Evolutionary conservation across 2,113 vertebrate species (phyloP).

Genomic region (Lepus timidus): DNA sequence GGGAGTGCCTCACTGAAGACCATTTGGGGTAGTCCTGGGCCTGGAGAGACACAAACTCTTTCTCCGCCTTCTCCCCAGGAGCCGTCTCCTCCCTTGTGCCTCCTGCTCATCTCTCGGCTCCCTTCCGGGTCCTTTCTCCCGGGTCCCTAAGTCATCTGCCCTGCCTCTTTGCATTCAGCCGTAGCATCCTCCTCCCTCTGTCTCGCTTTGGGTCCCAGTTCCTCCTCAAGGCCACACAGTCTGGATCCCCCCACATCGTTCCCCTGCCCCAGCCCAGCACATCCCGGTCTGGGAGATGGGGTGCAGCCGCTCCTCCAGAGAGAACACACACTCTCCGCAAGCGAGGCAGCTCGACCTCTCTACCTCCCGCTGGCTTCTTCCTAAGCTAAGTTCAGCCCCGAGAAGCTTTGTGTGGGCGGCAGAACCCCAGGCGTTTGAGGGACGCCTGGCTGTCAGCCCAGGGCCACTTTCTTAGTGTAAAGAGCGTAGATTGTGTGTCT

Average conservation of each 20-base stretch:
- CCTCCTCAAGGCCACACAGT: neutral
- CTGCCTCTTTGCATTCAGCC: neutral
- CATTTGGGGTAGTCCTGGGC: no score
- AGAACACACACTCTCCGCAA: neutral
- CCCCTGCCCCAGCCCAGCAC: neutral
- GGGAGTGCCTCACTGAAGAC: fast-evolving
- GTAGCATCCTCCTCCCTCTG: no score
- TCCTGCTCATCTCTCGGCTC: fast-evolving
- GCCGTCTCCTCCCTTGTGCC: fast-evolving
- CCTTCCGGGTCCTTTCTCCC: fast-evolving
- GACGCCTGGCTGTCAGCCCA: fast-evolving
- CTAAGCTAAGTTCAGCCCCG: neutral
- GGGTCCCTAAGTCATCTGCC: fast-evolving
- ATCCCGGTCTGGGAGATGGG: fast-evolving
- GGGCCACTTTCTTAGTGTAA: fast-evolving
- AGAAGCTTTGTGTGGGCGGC: fast-evolving
- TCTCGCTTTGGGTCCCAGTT: fast-evolving
- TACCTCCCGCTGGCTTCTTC: neutral
- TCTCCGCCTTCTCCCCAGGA: no score
- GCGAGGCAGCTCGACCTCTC: neutral
- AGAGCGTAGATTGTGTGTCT: neutral
- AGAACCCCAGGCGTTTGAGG: fast-evolving
- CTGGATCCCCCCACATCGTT: neutral
- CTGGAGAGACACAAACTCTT: no score
- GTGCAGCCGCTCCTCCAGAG: fast-evolving